Base-by-base conservation (phyloP, 2,888 invertebrate genomes). In the Oxystoma pomonae region DNA sequence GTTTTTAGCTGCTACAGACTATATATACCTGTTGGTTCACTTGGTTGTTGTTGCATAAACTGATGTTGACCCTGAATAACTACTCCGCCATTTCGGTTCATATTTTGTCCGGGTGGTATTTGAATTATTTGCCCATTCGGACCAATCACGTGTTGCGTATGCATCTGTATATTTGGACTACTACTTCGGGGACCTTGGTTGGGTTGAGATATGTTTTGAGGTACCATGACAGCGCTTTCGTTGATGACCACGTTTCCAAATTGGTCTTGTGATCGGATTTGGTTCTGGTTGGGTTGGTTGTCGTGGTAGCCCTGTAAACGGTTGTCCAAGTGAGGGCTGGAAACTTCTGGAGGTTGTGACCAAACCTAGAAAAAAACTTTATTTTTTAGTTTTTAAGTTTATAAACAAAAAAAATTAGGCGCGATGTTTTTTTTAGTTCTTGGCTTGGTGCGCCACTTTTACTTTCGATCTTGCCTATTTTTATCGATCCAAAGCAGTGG, bases 51-150 rank as follows among this genome's bases (percentile, higher is more conserved):
- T 55, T 69, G 71, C 17, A 67, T 70, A 58, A 71, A 62, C 12
- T 3, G 35, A 58, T 71, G 72, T 64, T 76, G 78, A 66, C 74
- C 74, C 66, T 76, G 76, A 61, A 74, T 68, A 53, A 74, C 69
- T 63, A 73, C 70, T 51, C 70, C 73, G 60, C 70, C 72, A 63
- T 66, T 70, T 16, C 16, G 65, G 17, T 61, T 66, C 65, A 57
- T 66, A 65, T 55, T 68, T 65, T 81, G 83, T 69, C 80, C 60
- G 63, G 57, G 68, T 20, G 61, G 74, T 79, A 86, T 81, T 50
- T 85, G 85, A 62, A 86, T 85, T 58, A 86, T 81, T 76, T 86
- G 86, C 55, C 86, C 86, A 68, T 85, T 85, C 0, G 85, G 83
- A 9, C 85, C 85, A 63, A 86, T 75, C 50, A 86, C 74, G 65